phyloP scores from a whole-genome alignment of 53 echinoderm and acorn worm species.

The Zoroaster sp. region DNA sequence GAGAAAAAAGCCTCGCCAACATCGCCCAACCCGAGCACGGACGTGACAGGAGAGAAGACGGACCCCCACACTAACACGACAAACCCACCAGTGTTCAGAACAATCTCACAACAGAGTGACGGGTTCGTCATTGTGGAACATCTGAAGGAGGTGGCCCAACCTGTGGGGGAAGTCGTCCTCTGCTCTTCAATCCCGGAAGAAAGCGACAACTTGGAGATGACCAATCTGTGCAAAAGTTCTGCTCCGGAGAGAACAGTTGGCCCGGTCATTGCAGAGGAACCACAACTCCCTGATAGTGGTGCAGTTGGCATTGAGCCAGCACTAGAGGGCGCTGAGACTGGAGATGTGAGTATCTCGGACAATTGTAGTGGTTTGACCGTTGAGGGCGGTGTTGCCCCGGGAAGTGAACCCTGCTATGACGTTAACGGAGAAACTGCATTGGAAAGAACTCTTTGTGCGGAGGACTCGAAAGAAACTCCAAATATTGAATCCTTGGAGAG shows the following conservation, averaged over 20 bases:
- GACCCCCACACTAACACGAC: background rate
- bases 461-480: background rate
- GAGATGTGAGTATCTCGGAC: background rate
- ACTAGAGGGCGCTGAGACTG: background rate
- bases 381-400: background rate
- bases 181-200: background rate
- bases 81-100: background rate
- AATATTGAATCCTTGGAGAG: background rate
- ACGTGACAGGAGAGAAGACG: background rate
- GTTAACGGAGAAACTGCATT: background rate
- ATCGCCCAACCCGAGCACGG: background rate
- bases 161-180: background rate
- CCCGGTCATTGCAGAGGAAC: background rate
- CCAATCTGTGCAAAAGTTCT: background rate
- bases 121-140: background rate
- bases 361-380: background rate
- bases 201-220: background rate
- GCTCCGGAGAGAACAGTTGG: background rate
- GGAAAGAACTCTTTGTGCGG: background rate
- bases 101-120: slow-evolving; percentile 10
- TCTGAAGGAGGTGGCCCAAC: background rate
- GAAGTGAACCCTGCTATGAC: background rate
- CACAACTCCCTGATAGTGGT: background rate
- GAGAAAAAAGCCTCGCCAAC: background rate
- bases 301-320: background rate